Base-by-base conservation (phyloP, 2,113 vertebrate species). In the Martes martes region DNA sequence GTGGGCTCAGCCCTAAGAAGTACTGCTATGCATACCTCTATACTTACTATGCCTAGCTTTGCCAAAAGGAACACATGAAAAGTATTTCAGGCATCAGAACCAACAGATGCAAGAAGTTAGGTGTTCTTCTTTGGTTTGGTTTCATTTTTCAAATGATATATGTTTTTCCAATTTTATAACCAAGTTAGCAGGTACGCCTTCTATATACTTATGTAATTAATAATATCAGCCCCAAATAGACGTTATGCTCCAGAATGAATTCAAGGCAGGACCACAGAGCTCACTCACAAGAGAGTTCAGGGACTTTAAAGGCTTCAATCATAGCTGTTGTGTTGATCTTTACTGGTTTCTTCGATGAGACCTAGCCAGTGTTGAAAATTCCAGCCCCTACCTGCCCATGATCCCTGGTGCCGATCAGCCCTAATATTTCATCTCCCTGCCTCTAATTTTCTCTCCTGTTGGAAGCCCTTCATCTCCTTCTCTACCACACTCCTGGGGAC, bases 271-370 rank as follows among this genome's bases (percentile, higher is more conserved):
- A 89, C 81, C 92, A 93, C 36, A 69, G 69, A 93, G 87, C 14
- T 14, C 74, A 4, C 76, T 95, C 89, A 89, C 95, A 24, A 91
- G 42, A 87, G 61, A 98, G 83, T 90, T 89, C 57, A 94, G 92
- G 74, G 7, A 94, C 80, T 73, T 88, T 47, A 82, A 96, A 89
- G 84, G 61, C 31, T 97, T 92, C 76, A 95, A 96, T 95, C 94
- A 96, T 14, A 84, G 63, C 69, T 95, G 39, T 83, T 97, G 97
- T 89, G 52, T 97, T 73, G 93, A 82, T 90, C 65, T 11, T 76
- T 83, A 89, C 23, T 59, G 42, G 82, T 96, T 94, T 95, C 92
- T 96, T 93, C n/a, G 55, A 59, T 90, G 96, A 39, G 61, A 95
- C 69, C 96, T 95, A 87, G 69, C 92, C 91, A 92, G 50, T 23